Base-by-base conservation (phyloP, 1,140 invertebrate genomes). In the Atta texana region DNA sequence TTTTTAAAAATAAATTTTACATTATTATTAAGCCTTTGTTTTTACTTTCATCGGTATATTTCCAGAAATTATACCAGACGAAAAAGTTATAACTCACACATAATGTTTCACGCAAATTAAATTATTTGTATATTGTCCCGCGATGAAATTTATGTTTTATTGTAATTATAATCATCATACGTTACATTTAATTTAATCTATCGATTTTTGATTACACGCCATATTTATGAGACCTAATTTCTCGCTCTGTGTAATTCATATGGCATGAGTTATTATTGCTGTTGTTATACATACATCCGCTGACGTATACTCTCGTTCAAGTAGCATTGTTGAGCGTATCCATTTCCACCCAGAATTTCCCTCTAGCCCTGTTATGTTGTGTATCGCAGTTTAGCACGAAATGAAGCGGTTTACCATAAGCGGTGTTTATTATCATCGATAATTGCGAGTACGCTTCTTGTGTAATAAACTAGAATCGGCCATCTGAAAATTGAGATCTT, bases 321-420 rank as follows among this genome's bases (percentile, higher is more conserved):
- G 78, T 72, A 82, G 68, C 66, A 57, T 59, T 72, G 68, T 72
- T 68, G 78, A 28, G 34, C 51, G 39, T 82, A 82, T 82, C 68
- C 78, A 72, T 82, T 82, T 82, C 39, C 66, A 44, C 16, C 51
- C 18, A 82, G 24, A 82, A 72, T 72, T 82, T 74, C 61, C 2
- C 34, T 57, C 16, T 21, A 68, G 18, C 21, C 21, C 53, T 72
- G 31, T 24, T 49, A 53, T 24, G 66, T 12, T 21, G 28, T 31
- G 24, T 21, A 72, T 34, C 76, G 76, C 34, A 51, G 34, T 72
- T 77, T 55, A 57, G 44, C 39, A 18, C 16, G 12, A 31, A 61
- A 61, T 59, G 18, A 61, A 72, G 31, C 68, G 78, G 21, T 72
- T 81, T 69, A 39, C 21, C 63, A 44, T 71, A 71, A 81, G 57